Conservation (phyloP, 2,888 invertebrate genomes). For the Dryococelus australis region DNA sequence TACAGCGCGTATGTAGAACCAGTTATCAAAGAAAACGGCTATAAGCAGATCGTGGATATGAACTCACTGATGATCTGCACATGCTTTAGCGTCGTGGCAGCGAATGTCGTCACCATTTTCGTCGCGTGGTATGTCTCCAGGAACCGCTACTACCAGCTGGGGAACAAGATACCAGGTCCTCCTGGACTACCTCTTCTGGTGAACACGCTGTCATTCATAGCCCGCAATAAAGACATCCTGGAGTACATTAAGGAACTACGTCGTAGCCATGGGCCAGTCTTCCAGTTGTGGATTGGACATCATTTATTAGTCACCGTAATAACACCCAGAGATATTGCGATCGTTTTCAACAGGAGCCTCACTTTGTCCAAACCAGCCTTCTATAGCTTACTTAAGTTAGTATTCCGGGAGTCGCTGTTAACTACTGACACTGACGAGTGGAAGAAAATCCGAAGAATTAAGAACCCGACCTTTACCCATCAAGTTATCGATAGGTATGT, state of each 20-base stretch:
- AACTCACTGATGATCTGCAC: background rate
- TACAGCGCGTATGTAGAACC: no score
- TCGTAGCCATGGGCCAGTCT: background rate
- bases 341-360: background rate
- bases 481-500: background rate
- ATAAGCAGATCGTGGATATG: no score
- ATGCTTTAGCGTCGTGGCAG: background rate
- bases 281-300: background rate
- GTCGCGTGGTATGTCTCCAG: background rate
- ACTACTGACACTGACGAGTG: background rate
- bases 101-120: background rate
- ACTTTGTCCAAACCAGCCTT: background rate
- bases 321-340: background rate
- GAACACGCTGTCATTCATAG: background rate
- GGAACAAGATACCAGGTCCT: background rate
- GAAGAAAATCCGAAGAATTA: background rate
- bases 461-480: background rate
- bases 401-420: background rate
- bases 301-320: background rate
- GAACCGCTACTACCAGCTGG: background rate
- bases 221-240: background rate
- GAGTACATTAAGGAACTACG: background rate
- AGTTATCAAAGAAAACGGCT: no score
- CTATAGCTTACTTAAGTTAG: background rate
- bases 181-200: background rate